Evolutionary conservation across 2,888 invertebrate genomes (phyloP), one percentile per base, ranked within the genome.

Genomic region (Drosophila ustulata): DNA sequence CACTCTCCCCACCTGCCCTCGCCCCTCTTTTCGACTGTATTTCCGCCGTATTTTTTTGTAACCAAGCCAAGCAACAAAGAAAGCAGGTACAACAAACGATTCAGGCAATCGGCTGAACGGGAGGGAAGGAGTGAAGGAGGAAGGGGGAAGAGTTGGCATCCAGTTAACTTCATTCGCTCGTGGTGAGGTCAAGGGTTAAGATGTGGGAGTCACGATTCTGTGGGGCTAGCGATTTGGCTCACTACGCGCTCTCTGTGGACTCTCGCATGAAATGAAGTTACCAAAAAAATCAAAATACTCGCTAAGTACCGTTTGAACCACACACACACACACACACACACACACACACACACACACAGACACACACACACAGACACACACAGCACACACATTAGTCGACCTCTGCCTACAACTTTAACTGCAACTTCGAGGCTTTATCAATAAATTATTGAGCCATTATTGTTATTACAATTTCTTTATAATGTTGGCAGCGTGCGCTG

Each of bases 151-250:
- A 37, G 23, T 6, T 41, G 65, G 47, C 65, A 61, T 62, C 37
- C 72, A 76, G 73, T 78, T 75, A 80, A 83, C 82, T 87, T 87
- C 82, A 87, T 89, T 84, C 87, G 89, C 85, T 85, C 83, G 86
- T 82, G 84, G 88, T 87, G 62, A 80, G 91, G 90, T 91, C 91
- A 91, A 91, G 89, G 91, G 91, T 91, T 91, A 91, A 91, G 90
- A 91, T 91, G 92, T 91, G 84, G 91, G 91, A 91, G 92, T 91
- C 91, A 91, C 91, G 91, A 91, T 91, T 91, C 85, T 71, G 76
- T 66, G 68, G 70, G 77, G 66, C 82, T 69, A 82, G 63, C 71
- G 67, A 71, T 67, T 71, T 64, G 51, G 68, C 71, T 75, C 66
- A 76, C 52, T 83, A 84, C 82, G 84, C 82, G 81, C 80, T 71